These are phyloP conservation scores for Himalopsyche anomala DNA, from an alignment of 2,888 invertebrate species.

Conservation along the genomic window DNA sequence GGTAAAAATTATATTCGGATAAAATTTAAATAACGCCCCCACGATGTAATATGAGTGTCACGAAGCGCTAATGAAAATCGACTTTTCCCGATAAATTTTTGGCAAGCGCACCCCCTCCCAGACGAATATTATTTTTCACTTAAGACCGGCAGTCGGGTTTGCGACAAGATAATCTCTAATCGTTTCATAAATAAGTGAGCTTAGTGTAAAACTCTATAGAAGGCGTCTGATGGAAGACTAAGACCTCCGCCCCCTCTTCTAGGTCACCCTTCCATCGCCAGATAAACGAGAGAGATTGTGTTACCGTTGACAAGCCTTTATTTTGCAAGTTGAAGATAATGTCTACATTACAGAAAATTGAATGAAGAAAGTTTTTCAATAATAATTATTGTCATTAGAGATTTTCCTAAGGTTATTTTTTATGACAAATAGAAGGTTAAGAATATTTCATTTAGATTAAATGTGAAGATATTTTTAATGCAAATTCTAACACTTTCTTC, in stretches of 20 bases:
- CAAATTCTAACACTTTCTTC: too few relatives aligned
- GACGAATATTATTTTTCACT: conserved; percentile 47
- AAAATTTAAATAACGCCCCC: not conserved
- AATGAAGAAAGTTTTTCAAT: conserved; percentile 26
- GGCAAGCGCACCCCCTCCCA: conserved; percentile 1
- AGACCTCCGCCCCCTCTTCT: not conserved
- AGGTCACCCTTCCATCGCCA: not conserved
- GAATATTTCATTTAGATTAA: too few relatives aligned
- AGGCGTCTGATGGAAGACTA: conserved; percentile 28
- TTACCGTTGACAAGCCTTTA: conserved; percentile 31
- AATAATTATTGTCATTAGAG: not conserved
- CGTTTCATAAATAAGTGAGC: conserved; percentile 57
- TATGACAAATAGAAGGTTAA: too few relatives aligned
- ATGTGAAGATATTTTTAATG: too few relatives aligned
- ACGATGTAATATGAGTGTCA: conserved; percentile 1
- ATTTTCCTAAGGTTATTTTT: not conserved
- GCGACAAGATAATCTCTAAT: conserved; percentile 58
- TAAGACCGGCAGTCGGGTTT: conserved; percentile 50
- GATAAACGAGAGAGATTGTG: conserved; percentile 22
- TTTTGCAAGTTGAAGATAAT: conserved; percentile 6
- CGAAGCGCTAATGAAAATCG: conserved; percentile 47
- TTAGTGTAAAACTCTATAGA: conserved; percentile 50
- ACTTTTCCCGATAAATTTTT: conserved; percentile 36
- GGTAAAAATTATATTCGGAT: not conserved
- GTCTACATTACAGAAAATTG: conserved; percentile 22